A percentile compares a stretch with the other conserved stretches of the same genome.
Evolutionary conservation across 2,113 vertebrate species (phyloP).

Genomic region (Apus apus): DNA sequence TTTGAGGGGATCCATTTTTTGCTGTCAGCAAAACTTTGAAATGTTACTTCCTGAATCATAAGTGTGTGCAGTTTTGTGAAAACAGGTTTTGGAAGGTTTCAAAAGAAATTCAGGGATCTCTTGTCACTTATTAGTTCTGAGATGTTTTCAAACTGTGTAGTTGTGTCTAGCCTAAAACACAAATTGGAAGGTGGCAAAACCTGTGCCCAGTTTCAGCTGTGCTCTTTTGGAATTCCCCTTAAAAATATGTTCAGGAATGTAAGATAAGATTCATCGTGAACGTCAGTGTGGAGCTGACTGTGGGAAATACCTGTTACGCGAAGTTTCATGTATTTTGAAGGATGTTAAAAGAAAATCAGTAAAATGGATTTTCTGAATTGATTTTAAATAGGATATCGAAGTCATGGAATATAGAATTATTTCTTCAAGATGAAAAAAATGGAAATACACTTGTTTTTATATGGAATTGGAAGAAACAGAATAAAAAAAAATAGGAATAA

Average conservation of each 20-base stretch:
- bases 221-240: neutral
- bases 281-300: neutral
- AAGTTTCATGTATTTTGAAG: neutral
- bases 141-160: neutral
- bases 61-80: neutral
- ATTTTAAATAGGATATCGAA: neutral
- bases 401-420: neutral
- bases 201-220: neutral
- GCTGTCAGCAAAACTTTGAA: neutral
- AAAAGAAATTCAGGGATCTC: neutral
- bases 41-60: neutral
- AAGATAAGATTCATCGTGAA: neutral
- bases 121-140: neutral
- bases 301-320: neutral
- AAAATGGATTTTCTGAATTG: neutral
- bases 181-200: neutral
- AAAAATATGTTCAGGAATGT: neutral
- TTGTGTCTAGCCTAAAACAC: neutral
- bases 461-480: neutral
- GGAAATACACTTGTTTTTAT: neutral
- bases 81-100: neutral
- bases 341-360: neutral
- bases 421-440: neutral
- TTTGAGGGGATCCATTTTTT: neutral
- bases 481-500: neutral